Conservation (phyloP, 2,113 vertebrate genomes). For the Vulpes ferrilata region DNA sequence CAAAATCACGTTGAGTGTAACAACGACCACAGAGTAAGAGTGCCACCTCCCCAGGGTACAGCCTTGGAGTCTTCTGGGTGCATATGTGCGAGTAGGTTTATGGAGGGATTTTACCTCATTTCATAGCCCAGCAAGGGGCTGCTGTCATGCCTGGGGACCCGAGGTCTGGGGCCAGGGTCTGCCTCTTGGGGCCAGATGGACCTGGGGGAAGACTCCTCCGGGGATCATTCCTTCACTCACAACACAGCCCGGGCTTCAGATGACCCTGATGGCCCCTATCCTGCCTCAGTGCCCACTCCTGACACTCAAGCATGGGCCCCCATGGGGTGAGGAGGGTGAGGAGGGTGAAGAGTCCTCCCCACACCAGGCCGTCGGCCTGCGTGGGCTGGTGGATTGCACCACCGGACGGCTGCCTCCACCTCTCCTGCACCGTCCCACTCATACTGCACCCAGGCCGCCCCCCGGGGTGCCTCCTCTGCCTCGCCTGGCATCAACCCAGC, state of each 20-base stretch:
- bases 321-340: not conserved
- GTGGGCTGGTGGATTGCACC: not conserved
- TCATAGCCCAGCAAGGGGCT: not conserved
- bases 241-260: not conserved
- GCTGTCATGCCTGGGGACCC: not conserved
- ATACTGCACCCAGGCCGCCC: not conserved
- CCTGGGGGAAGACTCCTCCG: not conserved
- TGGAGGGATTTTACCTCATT: not conserved
- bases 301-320: not conserved
- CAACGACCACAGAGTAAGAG: not conserved
- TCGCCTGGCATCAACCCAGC: not conserved
- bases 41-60: not conserved
- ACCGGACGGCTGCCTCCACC: not conserved
- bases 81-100: not conserved
- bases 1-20: not conserved
- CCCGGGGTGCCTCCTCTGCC: not conserved
- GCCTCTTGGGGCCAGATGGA: not conserved
- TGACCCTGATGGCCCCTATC: not conserved
- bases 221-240: not conserved
- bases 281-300: not conserved
- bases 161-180: not conserved
- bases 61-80: not conserved
- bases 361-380: fast-evolving
- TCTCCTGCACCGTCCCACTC: not conserved
- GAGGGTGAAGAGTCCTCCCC: too few relatives aligned